Conservation (phyloP, 2,888 invertebrate species). For the Dexiosoma caninum region DNA sequence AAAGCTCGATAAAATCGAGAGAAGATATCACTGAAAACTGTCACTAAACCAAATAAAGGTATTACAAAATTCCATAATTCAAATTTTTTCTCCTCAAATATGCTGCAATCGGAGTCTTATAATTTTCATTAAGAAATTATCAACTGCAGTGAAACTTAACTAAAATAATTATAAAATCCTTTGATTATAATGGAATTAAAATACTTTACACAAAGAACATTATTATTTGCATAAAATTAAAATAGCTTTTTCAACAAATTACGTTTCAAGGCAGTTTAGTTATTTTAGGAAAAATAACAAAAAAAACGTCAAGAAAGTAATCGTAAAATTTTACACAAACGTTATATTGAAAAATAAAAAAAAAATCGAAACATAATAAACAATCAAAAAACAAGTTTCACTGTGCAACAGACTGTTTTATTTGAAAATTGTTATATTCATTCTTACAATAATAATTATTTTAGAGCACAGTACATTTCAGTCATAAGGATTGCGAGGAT, state of each 20-base stretch:
- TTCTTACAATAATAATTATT: too few species aligned
- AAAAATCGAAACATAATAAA: neutral
- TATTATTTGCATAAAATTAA: constrained; percentile 30
- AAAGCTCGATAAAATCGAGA: too few species aligned
- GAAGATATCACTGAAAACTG: too few species aligned
- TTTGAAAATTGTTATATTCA: too few species aligned
- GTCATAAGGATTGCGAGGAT: too few species aligned
- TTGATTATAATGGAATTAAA: neutral
- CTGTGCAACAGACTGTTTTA: too few species aligned
- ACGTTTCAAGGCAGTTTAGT: constrained; percentile 42
- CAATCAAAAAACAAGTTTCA: constrained; percentile 2
- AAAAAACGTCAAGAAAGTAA: neutral
- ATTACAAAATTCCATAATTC: too few species aligned
- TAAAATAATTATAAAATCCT: neutral
- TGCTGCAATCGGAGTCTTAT: too few species aligned
- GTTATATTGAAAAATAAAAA: constrained; percentile 44
- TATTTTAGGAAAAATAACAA: constrained; percentile 22
- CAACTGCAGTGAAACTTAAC: neutral
- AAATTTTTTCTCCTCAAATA: too few species aligned
- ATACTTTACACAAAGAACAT: neutral
- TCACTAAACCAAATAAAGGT: too few species aligned
- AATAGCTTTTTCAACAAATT: constrained; percentile 7
- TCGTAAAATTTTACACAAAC: constrained; percentile 11
- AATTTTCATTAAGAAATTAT: too few species aligned
- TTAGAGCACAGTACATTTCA: too few species aligned